A percentile compares a stretch with the other conserved stretches of the same genome.
phyloP scores from a whole-genome alignment of 2,888 invertebrate genomes.

The Pediacus dermestoides region DNA sequence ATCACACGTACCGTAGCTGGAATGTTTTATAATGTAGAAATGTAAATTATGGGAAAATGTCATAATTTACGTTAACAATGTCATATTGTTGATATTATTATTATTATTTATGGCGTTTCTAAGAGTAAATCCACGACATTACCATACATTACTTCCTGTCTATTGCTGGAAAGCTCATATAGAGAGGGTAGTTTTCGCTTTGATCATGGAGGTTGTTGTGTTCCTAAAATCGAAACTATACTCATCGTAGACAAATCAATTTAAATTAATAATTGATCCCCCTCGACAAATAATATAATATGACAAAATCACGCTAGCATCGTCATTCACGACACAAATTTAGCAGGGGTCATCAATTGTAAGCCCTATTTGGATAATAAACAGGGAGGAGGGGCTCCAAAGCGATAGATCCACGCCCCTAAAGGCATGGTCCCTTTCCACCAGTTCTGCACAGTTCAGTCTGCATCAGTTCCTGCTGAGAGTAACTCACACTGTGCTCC shows the following conservation, averaged over 20 bases:
- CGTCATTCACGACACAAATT: slow-evolving; percentile 34
- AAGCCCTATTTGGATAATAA: slow-evolving; percentile 39
- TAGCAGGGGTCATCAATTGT: slow-evolving; percentile 38
- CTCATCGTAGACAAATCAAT: no score
- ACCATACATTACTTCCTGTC: no score
- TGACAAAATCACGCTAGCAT: slow-evolving; percentile 40
- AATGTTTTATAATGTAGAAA: slow-evolving; percentile 10
- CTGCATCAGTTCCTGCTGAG: slow-evolving; percentile 25
- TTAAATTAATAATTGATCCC: slow-evolving; percentile 41
- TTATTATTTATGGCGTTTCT: no score
- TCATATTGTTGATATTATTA: no score
- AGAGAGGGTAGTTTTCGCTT: no score
- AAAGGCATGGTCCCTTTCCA: slow-evolving; percentile 35
- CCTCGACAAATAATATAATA: slow-evolving; percentile 45
- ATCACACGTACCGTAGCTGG: slow-evolving; percentile 11
- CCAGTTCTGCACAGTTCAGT: slow-evolving; percentile 28
- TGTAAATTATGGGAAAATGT: slow-evolving; percentile 23
- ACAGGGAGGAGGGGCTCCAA: slow-evolving; percentile 29
- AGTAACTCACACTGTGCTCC: slow-evolving; percentile 8
- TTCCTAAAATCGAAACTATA: no score
- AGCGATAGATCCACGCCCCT: slow-evolving; percentile 28
- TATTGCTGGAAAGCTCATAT: no score
- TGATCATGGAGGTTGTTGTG: no score
- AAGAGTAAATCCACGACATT: no score
- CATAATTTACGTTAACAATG: slow-evolving; percentile 23